Base-by-base conservation (phyloP, 2,888 invertebrate species). In the Himalopsyche tibetana region DNA sequence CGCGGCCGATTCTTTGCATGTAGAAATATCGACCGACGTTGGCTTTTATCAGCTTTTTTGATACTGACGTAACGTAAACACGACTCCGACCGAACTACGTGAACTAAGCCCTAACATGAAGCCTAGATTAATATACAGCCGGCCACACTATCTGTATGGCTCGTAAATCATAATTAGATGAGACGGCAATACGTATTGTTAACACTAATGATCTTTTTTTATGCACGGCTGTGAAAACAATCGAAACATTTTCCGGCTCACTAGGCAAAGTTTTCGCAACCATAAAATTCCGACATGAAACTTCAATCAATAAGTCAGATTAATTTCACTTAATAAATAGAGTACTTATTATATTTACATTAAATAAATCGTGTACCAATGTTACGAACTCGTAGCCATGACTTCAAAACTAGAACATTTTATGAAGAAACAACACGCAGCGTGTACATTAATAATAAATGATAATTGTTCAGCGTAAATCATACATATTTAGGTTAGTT, bases 171-270 rank as follows among this genome's bases (percentile, higher is more conserved):
- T 63, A 63, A 63, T 63, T 63, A 63, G 63, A 63, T 28, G 63
- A 63, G 63, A 63, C 63, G 19, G 63, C 63, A 63, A 6, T 63
- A 63, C 15, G 19, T 19, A 63, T 63, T 63, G 63, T 63, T 63
- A 63, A 63, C 63, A 63, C 19, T 63, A 63, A 63, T 63, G 63
- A 63, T 28, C 56, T 56, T 63, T 51, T 55, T 63, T 63, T 63
- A 63, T 63, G 19, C 63, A 4, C 19, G 63, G 8, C 63, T 63
- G 63, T 63, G 63, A 63, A 63, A 63, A 63, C 63, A 63, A 63
- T 63, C 63, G 63, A 63, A 63, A 63, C 63, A 63, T 63, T 63
- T 63, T 63, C 63, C 63, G 63, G 63, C 19, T 63, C 63, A 63
- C 63, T 63, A 19, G 19, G 63, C n/a, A 19, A 19, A n/a, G 19